Base-by-base conservation (phyloP, 1,140 invertebrate genomes). In the Zaprionus davidi region DNA sequence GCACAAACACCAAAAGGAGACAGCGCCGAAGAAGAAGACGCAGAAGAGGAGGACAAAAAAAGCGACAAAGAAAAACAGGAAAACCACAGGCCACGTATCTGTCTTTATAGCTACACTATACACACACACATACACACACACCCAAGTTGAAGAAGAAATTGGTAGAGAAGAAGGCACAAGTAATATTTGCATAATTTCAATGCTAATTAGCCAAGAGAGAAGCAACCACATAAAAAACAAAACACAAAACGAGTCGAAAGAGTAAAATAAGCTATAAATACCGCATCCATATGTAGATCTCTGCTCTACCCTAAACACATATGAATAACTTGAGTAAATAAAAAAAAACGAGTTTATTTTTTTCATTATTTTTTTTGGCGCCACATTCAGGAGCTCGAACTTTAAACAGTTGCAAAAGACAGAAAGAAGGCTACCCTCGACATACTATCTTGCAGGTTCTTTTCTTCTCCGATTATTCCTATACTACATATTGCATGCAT, bases 161-260 rank as follows among this genome's bases (percentile, higher is more conserved):
- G 46, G 51, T 38, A 36, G 41, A 36, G 57, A 2, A 55, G 17
- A 36, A 72, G 53, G 41, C 62, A 65, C 51, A 64, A 87, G 65
- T 87, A 63, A 80, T 83, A 78, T 87, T 88, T 83, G 84, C 80
- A 88, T 88, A 87, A 87, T 88, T 87, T 71, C 70, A 83, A 87
- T 80, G 83, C 77, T 87, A 87, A 88, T 88, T 84, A 80, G 71
- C 74, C 70, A 26, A 59, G 51, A 57, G 31, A 34, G 31, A 34
- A 34, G 59, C 26, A 71, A 46, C 7, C n/a, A 72, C 55, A 36
- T 46, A 49, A 24, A 44, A 66, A 55, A 62, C 15, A 68, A 11
- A 31, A 11, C 2, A 68, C 53, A 34, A 34, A 68, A 57, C 60
- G 24, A 67, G 36, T 60, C 15, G 56, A 64, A 49, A 66, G 51